phyloP scores from a whole-genome alignment of 2,797 vertebrate species.

The Apodemus agrarius region DNA sequence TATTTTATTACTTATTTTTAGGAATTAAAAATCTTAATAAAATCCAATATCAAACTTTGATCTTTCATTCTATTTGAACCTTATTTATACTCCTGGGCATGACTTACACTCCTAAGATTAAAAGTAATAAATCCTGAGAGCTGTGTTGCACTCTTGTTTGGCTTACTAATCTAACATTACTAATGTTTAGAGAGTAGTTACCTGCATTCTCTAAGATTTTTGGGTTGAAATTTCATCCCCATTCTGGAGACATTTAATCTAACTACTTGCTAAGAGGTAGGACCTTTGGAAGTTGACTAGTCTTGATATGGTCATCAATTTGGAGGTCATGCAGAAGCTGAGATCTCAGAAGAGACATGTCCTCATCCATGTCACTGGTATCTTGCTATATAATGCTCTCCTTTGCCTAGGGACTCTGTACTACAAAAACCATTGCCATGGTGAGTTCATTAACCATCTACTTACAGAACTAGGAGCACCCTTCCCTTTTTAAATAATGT shows the following conservation, averaged over 20 bases:
- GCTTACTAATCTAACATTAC: not conserved
- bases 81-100: not conserved
- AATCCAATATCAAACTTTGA: not conserved
- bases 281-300: not conserved
- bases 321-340: not conserved
- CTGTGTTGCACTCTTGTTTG: not conserved
- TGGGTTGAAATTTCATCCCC: not conserved
- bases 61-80: slow-evolving; percentile 29
- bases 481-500: not conserved
- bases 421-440: not conserved
- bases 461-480: not conserved
- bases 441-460: not conserved
- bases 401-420: not conserved
- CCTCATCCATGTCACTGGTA: no score
- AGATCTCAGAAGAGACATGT: not conserved
- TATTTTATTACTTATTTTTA: not conserved
- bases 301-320: not conserved
- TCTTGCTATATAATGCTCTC: not conserved
- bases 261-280: not conserved
- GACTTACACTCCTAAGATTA: not conserved
- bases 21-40: not conserved
- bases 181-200: not conserved
- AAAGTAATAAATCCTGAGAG: not conserved
- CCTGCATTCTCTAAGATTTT: not conserved
- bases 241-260: not conserved